These are phyloP conservation scores for Ptychobarbus kaznakovi DNA, from an alignment of 2,797 vertebrate genomes.

Conservation along the genomic window DNA sequence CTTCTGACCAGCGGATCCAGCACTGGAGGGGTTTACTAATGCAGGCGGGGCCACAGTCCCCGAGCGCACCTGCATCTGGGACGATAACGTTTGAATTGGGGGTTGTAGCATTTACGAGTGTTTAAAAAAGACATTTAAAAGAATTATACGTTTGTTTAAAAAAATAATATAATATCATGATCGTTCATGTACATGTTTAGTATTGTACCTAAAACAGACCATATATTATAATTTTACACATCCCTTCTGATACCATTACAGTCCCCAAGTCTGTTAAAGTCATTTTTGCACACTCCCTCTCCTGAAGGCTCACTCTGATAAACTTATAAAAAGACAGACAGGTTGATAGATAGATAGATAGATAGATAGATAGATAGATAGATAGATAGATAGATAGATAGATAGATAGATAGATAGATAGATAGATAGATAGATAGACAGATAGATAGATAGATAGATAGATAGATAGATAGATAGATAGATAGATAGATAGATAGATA, in stretches of 20 bases:
- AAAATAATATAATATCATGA: neutral
- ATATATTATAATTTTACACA: neutral
- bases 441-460: neutral
- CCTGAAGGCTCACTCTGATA: neutral
- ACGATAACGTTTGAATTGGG: neutral
- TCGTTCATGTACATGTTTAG: neutral
- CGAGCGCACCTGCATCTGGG: neutral
- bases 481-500: neutral
- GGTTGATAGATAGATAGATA: neutral
- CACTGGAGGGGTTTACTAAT: conserved; percentile 19
- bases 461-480: accelerated
- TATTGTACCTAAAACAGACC: neutral
- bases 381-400: accelerated
- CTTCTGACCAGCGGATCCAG: conserved; percentile 13
- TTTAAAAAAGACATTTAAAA: neutral
- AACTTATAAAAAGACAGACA: neutral
- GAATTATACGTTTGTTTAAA: neutral
- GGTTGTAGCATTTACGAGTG: neutral
- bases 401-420: accelerated
- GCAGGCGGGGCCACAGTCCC: conserved; percentile 36
- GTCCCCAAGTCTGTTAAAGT: neutral
- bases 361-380: neutral
- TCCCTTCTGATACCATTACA: neutral
- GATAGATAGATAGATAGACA: neutral
- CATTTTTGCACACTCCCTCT: neutral